Conservation (phyloP, 2,797 vertebrate species). For the Malacoctenus gilli region DNA sequence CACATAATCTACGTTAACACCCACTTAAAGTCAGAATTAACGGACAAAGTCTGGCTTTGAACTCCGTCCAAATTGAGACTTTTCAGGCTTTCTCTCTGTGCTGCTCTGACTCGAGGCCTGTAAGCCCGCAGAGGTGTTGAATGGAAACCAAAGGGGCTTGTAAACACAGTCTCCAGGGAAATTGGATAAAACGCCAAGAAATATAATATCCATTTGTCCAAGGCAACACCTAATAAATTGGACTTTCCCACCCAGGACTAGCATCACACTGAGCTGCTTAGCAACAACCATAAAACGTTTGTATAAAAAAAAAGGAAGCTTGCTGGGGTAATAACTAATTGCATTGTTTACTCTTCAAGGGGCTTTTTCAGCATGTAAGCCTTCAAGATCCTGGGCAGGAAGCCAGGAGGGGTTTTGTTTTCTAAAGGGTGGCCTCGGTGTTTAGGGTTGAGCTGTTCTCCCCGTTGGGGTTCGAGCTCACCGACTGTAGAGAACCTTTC, state of each 20-base stretch:
- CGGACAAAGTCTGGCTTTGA: slow-evolving; percentile 3
- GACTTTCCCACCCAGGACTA: slow-evolving; percentile 49
- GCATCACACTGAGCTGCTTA: slow-evolving; percentile 27
- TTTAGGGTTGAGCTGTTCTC: slow-evolving; percentile 33
- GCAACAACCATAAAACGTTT: slow-evolving; percentile 54
- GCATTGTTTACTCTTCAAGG: slow-evolving; percentile 48
- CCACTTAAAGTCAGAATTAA: too few relatives aligned
- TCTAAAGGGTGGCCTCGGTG: slow-evolving; percentile 32
- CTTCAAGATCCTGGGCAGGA: slow-evolving; percentile 32
- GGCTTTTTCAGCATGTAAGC: slow-evolving; percentile 44
- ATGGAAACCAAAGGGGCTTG: slow-evolving; percentile 1
- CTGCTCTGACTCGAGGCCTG: background rate
- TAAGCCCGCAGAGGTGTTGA: background rate
- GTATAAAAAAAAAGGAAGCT: slow-evolving; percentile 41
- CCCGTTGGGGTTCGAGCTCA: slow-evolving; percentile 26
- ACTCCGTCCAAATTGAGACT: background rate
- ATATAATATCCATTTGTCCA: slow-evolving; percentile 15
- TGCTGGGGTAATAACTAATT: slow-evolving; percentile 50
- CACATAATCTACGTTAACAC: too few relatives aligned
- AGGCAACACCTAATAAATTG: slow-evolving; percentile 29
- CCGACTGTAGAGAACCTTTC: slow-evolving; percentile 24
- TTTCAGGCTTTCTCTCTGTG: slow-evolving; percentile 1
- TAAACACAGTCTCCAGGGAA: slow-evolving; percentile 35
- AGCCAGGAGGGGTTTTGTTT: slow-evolving; percentile 59
- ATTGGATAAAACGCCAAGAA: slow-evolving; percentile 22